Conservation (phyloP, 2,888 invertebrate genomes). For the Hartigia nigra region DNA sequence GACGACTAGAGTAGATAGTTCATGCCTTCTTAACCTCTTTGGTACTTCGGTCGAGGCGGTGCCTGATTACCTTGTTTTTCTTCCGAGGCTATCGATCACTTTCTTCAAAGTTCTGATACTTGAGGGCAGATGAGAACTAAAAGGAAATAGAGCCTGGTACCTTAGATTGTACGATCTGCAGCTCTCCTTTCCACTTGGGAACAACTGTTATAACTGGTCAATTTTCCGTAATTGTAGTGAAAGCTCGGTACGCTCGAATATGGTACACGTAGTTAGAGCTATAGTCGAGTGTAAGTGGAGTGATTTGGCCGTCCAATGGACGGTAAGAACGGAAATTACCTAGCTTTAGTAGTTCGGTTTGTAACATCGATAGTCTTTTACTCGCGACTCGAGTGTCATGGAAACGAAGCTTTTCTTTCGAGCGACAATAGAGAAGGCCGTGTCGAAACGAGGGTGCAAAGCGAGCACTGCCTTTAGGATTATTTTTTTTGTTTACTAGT, state of each 20-base stretch:
- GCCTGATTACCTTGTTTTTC: not conserved
- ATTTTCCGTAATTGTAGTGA: slow-evolving; percentile 63
- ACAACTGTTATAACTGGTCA: slow-evolving; percentile 56
- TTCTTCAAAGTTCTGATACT: not conserved
- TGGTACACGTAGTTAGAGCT: slow-evolving; percentile 25
- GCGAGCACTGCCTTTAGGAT: not conserved
- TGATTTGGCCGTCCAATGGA: slow-evolving; percentile 58
- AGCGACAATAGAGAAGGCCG: not conserved
- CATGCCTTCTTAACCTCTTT: not conserved
- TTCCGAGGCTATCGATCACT: not conserved
- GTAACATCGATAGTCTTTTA: slow-evolving; percentile 23
- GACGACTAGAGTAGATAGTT: not conserved
- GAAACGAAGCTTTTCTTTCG: not conserved
- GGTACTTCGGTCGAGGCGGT: not conserved
- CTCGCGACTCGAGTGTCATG: not conserved
- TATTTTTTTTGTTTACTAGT: not conserved
- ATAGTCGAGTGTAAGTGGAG: slow-evolving; percentile 47
- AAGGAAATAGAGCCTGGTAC: not conserved
- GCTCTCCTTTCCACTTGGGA: slow-evolving; percentile 21
- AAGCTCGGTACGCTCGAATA: slow-evolving; percentile 46
- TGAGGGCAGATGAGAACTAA: not conserved
- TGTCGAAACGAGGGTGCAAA: not conserved
- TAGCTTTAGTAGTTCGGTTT: slow-evolving; percentile 29
- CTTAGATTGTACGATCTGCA: not conserved
- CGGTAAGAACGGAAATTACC: slow-evolving; percentile 50